Evolutionary conservation across 2,888 invertebrate species (phyloP).

Genomic region (Amaurobius ferox): DNA sequence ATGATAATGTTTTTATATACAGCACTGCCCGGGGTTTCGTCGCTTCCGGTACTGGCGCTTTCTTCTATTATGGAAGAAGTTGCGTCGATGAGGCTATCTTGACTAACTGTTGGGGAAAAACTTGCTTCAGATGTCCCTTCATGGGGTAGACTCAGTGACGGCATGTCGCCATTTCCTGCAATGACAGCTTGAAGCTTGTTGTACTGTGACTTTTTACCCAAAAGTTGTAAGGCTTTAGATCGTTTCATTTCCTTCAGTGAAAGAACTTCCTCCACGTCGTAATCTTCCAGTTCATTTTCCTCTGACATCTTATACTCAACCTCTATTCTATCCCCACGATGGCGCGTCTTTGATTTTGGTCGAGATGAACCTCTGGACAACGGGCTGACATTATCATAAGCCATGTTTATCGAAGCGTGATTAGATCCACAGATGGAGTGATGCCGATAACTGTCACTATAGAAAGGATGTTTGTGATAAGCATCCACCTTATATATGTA

Average conservation of each 20-base stretch:
- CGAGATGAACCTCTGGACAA: neutral
- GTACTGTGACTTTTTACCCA: slow-evolving; percentile 57
- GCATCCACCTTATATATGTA: neutral
- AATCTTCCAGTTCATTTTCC: slow-evolving; percentile 39
- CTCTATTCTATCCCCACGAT: slow-evolving; percentile 40
- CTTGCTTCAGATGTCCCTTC: slow-evolving; percentile 54
- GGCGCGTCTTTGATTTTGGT: slow-evolving; percentile 18
- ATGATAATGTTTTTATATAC: slow-evolving; percentile 74
- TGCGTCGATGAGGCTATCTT: slow-evolving; percentile 73
- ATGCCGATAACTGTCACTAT: slow-evolving; percentile 31
- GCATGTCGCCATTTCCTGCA: neutral
- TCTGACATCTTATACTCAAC: slow-evolving; percentile 61
- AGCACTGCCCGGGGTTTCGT: slow-evolving; percentile 72
- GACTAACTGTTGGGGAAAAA: slow-evolving; percentile 65
- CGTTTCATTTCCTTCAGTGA: slow-evolving; percentile 55
- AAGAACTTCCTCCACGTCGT: slow-evolving; percentile 53
- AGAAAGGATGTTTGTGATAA: slow-evolving; percentile 34
- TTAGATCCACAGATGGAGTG: slow-evolving; percentile 34
- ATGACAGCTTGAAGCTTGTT: slow-evolving; percentile 52
- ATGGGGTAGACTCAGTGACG: slow-evolving; percentile 16
- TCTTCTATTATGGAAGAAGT: slow-evolving; percentile 74
- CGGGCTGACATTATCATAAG: slow-evolving; percentile 26
- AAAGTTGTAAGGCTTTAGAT: slow-evolving; percentile 51
- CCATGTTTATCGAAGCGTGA: slow-evolving; percentile 33
- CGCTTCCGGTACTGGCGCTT: slow-evolving; percentile 73